Percentiles rank a stretch among this genome's conserved stretches.
Conservation (phyloP, 2,113 vertebrate species). For the Tenrec ecaudatus region DNA sequence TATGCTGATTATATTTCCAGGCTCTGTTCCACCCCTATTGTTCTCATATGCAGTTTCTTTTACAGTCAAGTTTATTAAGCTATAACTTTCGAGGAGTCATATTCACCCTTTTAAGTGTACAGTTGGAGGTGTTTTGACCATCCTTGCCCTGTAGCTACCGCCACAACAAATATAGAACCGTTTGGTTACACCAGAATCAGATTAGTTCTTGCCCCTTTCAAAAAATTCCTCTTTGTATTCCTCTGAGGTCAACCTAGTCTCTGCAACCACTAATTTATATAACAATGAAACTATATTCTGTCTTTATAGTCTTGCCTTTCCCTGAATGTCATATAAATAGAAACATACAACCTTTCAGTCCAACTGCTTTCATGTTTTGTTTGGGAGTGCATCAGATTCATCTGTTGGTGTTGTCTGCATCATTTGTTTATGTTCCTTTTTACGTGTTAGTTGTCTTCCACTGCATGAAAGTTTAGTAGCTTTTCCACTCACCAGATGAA, state of each 20-base stretch:
- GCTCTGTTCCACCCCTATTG: neutral
- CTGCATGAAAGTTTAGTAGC: conserved; percentile 1
- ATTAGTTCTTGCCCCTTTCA: neutral
- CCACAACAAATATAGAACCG: neutral
- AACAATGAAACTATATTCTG: neutral
- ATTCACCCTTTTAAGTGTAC: neutral
- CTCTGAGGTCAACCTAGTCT: neutral
- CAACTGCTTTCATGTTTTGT: conserved; percentile 20
- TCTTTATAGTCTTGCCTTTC: neutral
- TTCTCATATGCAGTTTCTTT: neutral
- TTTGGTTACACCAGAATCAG: neutral
- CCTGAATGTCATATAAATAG: neutral
- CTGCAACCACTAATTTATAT: neutral
- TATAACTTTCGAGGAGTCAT: neutral
- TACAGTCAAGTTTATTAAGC: neutral
- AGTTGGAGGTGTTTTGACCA: conserved; percentile 10
- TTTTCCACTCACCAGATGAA: conserved; percentile 42
- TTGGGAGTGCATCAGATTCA: neutral
- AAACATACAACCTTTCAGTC: neutral
- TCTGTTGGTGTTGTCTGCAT: neutral
- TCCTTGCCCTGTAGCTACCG: neutral
- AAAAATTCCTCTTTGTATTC: neutral
- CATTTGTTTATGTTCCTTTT: conserved; percentile 12
- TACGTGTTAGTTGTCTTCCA: conserved; percentile 38
- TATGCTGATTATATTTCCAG: neutral